Base-by-base conservation (phyloP, 2,888 invertebrate genomes). In the Doris montereyensis region DNA sequence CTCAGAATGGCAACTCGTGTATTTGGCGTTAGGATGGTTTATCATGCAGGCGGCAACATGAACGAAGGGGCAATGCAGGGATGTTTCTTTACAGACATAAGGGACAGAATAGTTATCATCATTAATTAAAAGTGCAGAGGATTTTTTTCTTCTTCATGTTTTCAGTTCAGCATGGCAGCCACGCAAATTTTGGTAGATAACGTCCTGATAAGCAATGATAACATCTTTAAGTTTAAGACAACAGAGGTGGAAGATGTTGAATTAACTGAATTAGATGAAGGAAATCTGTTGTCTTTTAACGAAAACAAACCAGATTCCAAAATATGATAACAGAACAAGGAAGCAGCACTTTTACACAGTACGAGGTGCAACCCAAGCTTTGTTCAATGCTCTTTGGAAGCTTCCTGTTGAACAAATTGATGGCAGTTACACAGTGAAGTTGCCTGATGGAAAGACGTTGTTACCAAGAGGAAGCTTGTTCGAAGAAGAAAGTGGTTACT, bases 401-500 rank as follows among this genome's bases (percentile, higher is more conserved):
- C 67, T 78, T 58, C 78, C 78, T 17, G 67, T 78, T 26, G 78
- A 78, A 28, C 67, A 68, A 17, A 60, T 68, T 34, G 78, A 74
- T 58, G 78, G 78, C 32, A 72, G 5, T 41, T 78, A 78, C 58
- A 2, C 68, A 13, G 58, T 78, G 13, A 78, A 91, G 90, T 92
- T 98, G 30, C 97, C 98, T 0, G 93, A 93, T 76, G 94, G 95
- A 0, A 94, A 84, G 30, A 78, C 90, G 52, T 84, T 86, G 65
- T 90, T 98, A 78, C 99, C 99, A 0, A 93, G 99, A 86, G 94
- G 94, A 96, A n/a, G n/a, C n/a, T n/a, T n/a, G n/a, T n/a, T 99
- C 99, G 0, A 96, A 95, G 90, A 95, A 95, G 0, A 96, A 94
- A 89, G 93, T 95, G 0, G 92, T 95, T 26, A 98, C 98, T 0